These are phyloP conservation scores for Neria commutata DNA, from an alignment of 2,888 invertebrate genomes.

Conservation along the genomic window DNA sequence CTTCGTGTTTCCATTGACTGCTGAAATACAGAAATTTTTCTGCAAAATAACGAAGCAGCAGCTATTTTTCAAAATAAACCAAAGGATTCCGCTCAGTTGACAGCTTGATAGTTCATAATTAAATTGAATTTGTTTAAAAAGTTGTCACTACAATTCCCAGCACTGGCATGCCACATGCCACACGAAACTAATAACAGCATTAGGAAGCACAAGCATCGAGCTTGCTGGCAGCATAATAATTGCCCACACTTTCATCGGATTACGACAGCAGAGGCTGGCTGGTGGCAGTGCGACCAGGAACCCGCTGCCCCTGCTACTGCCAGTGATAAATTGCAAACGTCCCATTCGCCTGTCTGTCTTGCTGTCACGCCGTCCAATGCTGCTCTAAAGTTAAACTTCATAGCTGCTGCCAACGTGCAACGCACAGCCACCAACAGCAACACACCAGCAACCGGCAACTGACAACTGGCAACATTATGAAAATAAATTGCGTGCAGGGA, in stretches of 20 bases:
- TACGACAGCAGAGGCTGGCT: not conserved
- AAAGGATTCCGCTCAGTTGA: no score
- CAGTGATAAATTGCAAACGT: not conserved
- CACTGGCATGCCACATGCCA: not conserved
- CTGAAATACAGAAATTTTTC: no score
- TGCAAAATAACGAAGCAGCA: no score
- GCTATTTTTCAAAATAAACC: no score
- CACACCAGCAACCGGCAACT: not conserved
- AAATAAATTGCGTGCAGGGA: conserved; percentile 9
- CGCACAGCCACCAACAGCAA: not conserved
- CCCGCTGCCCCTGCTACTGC: not conserved
- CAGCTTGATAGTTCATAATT: no score
- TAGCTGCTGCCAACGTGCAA: not conserved
- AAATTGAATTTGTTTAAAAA: not conserved
- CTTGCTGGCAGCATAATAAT: not conserved
- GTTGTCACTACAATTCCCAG: not conserved
- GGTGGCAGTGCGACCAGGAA: not conserved
- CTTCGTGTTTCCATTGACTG: no score
- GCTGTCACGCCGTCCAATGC: not conserved
- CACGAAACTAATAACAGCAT: not conserved
- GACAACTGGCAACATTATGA: conserved; percentile 8
- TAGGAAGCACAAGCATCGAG: no score
- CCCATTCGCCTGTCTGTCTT: not conserved
- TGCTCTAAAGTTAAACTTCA: not conserved
- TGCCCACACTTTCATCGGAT: not conserved